Evolutionary conservation across 2,888 invertebrate species (phyloP).

Genomic region (Phania funesta): DNA sequence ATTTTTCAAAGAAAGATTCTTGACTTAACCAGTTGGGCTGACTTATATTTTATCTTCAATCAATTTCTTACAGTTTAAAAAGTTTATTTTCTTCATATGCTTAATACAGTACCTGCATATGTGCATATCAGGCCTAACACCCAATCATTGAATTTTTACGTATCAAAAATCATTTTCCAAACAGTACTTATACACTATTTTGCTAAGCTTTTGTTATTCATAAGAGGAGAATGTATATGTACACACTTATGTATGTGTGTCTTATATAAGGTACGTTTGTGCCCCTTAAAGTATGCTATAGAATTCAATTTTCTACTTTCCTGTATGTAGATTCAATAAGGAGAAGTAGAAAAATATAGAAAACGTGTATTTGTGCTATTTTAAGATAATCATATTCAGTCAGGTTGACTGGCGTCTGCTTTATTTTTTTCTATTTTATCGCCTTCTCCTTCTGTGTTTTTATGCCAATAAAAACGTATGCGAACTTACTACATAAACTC

Average conservation of each 20-base stretch:
- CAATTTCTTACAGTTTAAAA: conserved; percentile 28
- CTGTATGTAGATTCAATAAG: background rate
- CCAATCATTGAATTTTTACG: conserved; percentile 64
- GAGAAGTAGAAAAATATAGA: background rate
- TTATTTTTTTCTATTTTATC: conserved; percentile 3
- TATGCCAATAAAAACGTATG: conserved; percentile 14
- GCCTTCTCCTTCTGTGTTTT: background rate
- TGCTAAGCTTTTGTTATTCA: conserved; percentile 41
- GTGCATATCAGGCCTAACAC: conserved; percentile 59
- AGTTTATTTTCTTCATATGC: conserved; percentile 53
- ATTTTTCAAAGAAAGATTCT: conserved; percentile 19
- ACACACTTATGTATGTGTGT: no score
- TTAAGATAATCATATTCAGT: conserved; percentile 64
- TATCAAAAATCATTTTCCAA: conserved; percentile 30
- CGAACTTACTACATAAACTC: background rate
- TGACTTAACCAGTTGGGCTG: conserved; percentile 12
- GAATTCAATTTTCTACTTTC: conserved; percentile 32
- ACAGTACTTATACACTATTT: conserved; percentile 16
- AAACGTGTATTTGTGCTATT: conserved; percentile 17
- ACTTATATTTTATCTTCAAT: background rate
- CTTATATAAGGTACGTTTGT: background rate
- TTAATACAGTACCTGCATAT: background rate
- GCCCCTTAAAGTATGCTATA: conserved; percentile 32
- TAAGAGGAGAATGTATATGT: background rate
- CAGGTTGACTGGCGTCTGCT: conserved; percentile 65